These are phyloP conservation scores for Apotomis betuletana DNA, from an alignment of 2,888 invertebrate genomes.

Conservation along the genomic window DNA sequence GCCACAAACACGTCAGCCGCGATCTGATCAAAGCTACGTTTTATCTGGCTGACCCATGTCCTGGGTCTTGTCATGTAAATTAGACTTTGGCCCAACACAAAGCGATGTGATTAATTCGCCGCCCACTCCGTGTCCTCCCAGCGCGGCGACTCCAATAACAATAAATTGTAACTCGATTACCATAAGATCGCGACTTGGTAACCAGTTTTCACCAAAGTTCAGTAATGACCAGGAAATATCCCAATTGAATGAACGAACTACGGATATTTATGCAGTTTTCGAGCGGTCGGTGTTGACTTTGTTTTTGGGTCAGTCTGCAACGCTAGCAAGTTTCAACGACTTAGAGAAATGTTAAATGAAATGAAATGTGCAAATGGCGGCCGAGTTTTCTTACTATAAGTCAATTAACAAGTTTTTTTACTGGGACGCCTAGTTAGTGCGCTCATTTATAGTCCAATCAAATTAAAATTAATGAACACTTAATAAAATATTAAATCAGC, in stretches of 20 bases:
- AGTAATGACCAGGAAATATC: slow-evolving; percentile 24
- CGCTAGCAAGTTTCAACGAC: slow-evolving; percentile 4
- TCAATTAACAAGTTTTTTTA: background rate
- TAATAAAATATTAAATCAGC: no score
- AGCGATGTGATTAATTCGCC: slow-evolving; percentile 44
- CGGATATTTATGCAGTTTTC: slow-evolving; percentile 23
- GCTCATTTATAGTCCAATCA: no score
- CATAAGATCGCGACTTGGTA: slow-evolving; percentile 45
- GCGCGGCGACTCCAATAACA: slow-evolving; percentile 42
- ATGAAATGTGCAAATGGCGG: background rate
- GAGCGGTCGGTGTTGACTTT: slow-evolving; percentile 10
- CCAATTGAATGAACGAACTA: slow-evolving; percentile 19
- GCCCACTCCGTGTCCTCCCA: slow-evolving; percentile 39
- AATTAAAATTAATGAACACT: no score
- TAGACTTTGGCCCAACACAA: slow-evolving; percentile 47
- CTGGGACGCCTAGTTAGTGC: no score
- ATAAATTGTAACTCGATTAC: slow-evolving; percentile 46
- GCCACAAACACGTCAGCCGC: slow-evolving; percentile 1
- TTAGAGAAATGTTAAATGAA: background rate
- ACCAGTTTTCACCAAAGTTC: slow-evolving; percentile 28
- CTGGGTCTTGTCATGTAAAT: slow-evolving; percentile 54
- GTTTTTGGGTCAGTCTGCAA: slow-evolving; percentile 7
- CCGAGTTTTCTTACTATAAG: background rate
- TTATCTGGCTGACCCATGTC: slow-evolving; percentile 49
- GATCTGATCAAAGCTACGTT: slow-evolving; percentile 30